phyloP scores from a whole-genome alignment of 2,888 invertebrate genomes.

The Dasysyrphus tricinctus region DNA sequence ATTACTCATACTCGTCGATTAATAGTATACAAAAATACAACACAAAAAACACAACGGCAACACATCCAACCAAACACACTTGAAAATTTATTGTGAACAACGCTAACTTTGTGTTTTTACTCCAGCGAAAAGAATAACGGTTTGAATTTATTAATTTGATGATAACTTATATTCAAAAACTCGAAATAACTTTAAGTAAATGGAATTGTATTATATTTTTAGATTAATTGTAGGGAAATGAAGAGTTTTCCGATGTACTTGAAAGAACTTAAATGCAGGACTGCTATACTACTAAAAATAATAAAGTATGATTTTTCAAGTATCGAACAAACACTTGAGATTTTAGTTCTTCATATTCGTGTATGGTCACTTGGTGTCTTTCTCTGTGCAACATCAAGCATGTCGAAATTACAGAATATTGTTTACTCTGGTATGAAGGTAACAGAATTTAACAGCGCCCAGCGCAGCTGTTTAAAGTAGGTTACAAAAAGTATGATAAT shows the following conservation, averaged over 20 bases:
- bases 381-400: neutral
- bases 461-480: no score
- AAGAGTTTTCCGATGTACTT: neutral
- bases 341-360: neutral
- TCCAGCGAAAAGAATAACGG: neutral
- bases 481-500: no score
- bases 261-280: neutral
- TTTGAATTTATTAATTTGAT: neutral
- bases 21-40: neutral
- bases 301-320: neutral
- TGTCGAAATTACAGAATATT: no score
- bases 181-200: neutral
- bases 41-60: conserved; percentile 1
- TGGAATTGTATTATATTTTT: neutral
- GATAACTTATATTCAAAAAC: neutral
- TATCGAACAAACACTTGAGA: conserved; percentile 29
- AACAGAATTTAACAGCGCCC: no score
- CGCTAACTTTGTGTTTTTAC: neutral
- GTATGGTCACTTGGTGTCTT: neutral
- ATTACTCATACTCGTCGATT: neutral
- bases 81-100: neutral
- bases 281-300: neutral
- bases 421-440: no score
- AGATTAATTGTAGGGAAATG: neutral
- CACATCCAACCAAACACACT: neutral